These are phyloP conservation scores for Enteromius radiatus DNA, from an alignment of 2,797 vertebrate species.

Conservation along the genomic window DNA sequence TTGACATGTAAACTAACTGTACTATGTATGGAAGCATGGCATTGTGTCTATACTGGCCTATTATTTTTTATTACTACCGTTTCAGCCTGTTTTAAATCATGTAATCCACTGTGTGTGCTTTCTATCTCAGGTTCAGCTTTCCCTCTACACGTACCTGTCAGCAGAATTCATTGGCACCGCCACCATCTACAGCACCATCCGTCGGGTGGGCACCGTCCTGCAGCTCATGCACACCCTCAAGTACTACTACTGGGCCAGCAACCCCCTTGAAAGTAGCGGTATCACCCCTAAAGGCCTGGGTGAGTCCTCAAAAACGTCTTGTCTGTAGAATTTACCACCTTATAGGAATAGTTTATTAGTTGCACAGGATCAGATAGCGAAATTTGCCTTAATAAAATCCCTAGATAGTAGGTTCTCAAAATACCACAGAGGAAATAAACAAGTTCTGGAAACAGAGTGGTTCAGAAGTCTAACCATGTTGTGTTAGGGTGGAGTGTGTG, in stretches of 20 bases:
- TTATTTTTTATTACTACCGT: background rate
- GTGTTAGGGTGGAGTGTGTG: background rate
- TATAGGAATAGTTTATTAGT: background rate
- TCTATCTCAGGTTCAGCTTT: conserved; percentile 85
- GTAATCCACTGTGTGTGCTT: conserved; percentile 27
- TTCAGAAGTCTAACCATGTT: conserved; percentile 3
- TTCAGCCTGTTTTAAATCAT: conserved; percentile 7
- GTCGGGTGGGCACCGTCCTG: conserved; percentile 91
- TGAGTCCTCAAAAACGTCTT: conserved; percentile 64
- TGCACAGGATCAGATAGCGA: too few relatives aligned
- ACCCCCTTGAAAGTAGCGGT: conserved; percentile 88
- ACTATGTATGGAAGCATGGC: background rate
- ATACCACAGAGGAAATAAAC: background rate
- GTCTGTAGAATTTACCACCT: background rate
- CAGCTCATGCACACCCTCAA: conserved; percentile 94
- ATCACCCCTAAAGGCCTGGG: conserved; percentile 90
- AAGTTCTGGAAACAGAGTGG: background rate
- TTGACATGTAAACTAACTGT: background rate
- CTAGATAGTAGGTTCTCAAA: background rate
- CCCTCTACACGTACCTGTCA: conserved; percentile 92
- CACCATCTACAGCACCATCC: conserved; percentile 91
- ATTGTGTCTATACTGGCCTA: background rate
- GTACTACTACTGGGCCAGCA: conserved; percentile 95
- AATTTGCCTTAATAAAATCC: background rate
- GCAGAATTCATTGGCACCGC: conserved; percentile 94